phyloP scores from a whole-genome alignment of 2,113 vertebrate species.

The Hemichromis elongatus region DNA sequence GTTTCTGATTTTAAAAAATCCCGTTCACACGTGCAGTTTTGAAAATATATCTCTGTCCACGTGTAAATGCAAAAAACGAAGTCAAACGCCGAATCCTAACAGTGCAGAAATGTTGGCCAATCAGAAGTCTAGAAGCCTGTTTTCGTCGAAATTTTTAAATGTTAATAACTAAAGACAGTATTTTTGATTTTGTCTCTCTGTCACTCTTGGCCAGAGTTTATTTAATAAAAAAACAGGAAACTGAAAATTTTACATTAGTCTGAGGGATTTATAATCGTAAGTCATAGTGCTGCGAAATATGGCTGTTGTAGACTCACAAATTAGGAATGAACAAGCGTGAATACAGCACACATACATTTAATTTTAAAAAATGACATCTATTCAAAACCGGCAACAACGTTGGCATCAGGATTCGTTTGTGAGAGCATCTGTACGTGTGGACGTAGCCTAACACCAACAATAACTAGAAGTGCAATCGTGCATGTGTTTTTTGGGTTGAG shows the following conservation, averaged over 20 bases:
- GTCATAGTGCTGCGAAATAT: neutral
- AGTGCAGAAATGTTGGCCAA: neutral
- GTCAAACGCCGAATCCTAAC: neutral
- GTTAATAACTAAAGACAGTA: accelerated
- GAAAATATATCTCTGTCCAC: neutral
- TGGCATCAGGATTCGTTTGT: neutral
- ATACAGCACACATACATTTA: no score
- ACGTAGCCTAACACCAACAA: no score
- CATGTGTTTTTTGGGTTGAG: neutral
- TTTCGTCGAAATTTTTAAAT: neutral
- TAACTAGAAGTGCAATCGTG: no score
- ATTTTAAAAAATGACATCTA: no score
- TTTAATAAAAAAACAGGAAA: neutral
- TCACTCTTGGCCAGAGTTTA: neutral
- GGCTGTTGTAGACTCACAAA: neutral
- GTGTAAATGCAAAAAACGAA: neutral
- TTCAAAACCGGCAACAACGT: neutral
- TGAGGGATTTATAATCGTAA: neutral
- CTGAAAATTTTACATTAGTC: accelerated
- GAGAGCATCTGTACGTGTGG: neutral
- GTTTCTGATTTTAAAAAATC: neutral
- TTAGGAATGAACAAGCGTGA: neutral
- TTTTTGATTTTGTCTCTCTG: neutral
- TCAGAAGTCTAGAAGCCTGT: neutral
- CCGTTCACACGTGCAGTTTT: accelerated